These are phyloP conservation scores for Myotis pilosus DNA, from an alignment of 2,797 vertebrate genomes.

Conservation along the genomic window DNA sequence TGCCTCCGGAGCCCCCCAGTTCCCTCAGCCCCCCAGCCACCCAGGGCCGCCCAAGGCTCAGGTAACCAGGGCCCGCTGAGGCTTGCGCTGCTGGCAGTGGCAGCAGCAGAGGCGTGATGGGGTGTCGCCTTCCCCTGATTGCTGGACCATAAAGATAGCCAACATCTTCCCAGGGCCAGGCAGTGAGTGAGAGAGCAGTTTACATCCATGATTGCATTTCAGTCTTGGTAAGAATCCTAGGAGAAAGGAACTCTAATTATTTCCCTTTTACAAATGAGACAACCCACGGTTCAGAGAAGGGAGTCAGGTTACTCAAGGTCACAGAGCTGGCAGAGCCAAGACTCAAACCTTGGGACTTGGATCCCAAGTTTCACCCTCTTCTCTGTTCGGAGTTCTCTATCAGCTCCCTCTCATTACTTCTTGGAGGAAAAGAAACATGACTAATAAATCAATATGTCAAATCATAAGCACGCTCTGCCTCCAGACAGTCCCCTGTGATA, in stretches of 20 bases:
- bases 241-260: too few species aligned
- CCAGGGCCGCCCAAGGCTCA: too few species aligned
- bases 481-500: background rate
- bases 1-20: too few species aligned
- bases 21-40: too few species aligned
- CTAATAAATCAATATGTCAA: conserved; percentile 37
- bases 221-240: background rate
- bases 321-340: background rate
- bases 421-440: background rate
- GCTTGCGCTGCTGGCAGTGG: too few species aligned
- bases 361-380: background rate
- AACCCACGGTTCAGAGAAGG: background rate
- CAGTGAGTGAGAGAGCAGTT: fast-evolving
- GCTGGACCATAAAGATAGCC: background rate
- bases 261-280: background rate
- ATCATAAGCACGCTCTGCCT: background rate
- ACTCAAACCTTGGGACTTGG: background rate
- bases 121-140: too few species aligned
- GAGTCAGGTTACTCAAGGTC: background rate
- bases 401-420: background rate
- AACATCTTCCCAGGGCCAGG: background rate
- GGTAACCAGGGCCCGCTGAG: too few species aligned
- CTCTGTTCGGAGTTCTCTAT: background rate
- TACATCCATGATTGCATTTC: background rate
- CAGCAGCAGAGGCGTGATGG: too few species aligned